Base-by-base conservation (phyloP, 2,797 vertebrate species). In the Hypotaenidia okinawae region DNA sequence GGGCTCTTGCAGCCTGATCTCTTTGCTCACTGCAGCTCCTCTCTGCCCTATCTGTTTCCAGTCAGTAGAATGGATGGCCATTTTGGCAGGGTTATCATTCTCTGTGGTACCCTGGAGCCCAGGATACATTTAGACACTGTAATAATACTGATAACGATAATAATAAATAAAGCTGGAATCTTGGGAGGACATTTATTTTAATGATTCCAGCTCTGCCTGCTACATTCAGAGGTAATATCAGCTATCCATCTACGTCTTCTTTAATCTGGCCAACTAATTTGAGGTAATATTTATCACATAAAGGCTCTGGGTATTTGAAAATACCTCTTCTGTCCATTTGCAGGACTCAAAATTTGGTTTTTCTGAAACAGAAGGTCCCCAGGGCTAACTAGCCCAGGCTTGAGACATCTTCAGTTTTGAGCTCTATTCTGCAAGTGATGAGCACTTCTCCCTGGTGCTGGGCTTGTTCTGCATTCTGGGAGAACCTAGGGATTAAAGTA, bases 101-200 rank as follows among this genome's bases (percentile, higher is more conserved):
- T 95, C 64, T 63, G 58, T 93, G 87, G 84, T 96, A 84, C 92
- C 94, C 94, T 89, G 81, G 73, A 96, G 94, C 88, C 86, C 90
- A 78, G 72, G 81, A 93, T 87, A 81, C 92, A 73, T 96, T 94
- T 93, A 90, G 84, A 85, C 72, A 61, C 73, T 68, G 33, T 92
- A 95, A 94, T 95, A 96, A 94, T 94, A 83, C 77, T 66, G 84
- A 90, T 93, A 92, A 96, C 5, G 58, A 95, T 95, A 93, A 94
- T 95, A 92, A 96, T 96, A 96, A 96, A 96, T 97, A 96, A 96
- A 95, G 67, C 67, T 92, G 37, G 62, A 93, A 94, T 93, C 95
- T 95, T 96, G 74, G 76, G 93, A 96, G 73, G 92, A 92, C 93
- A 91, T 97, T 96, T 90, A 86, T 96, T 97, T 96, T 95, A 96